These are phyloP conservation scores for Drosophila mojavensis DNA, from an alignment of 1,140 invertebrate species.

Conservation along the genomic window DNA sequence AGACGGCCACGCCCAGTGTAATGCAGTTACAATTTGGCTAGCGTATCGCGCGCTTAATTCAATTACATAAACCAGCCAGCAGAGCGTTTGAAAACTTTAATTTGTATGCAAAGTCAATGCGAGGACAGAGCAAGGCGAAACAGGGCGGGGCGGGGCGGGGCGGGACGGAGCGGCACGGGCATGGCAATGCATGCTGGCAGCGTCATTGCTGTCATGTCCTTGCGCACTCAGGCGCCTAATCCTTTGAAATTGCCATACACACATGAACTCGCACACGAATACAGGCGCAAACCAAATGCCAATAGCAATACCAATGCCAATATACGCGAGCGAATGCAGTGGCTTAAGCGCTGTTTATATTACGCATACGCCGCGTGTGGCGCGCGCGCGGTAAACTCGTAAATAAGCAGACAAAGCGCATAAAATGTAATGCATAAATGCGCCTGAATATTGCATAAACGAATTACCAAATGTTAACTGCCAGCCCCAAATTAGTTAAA, in stretches of 20 bases:
- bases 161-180: neutral
- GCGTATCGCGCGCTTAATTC: slow-evolving; percentile 64
- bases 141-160: neutral
- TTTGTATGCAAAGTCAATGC: slow-evolving; percentile 79
- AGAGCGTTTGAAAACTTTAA: slow-evolving; percentile 65
- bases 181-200: slow-evolving; percentile 23
- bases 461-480: slow-evolving; percentile 71
- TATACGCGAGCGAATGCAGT: slow-evolving; percentile 20
- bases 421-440: slow-evolving; percentile 73
- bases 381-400: slow-evolving; percentile 48
- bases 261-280: slow-evolving; percentile 10
- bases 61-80: slow-evolving; percentile 69
- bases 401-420: slow-evolving; percentile 67
- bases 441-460: slow-evolving; percentile 74
- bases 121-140: slow-evolving; percentile 3
- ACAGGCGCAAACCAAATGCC: slow-evolving; percentile 10
- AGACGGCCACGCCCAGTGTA: slow-evolving; percentile 29
- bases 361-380: slow-evolving; percentile 69
- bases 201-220: slow-evolving; percentile 68
- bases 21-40: slow-evolving; percentile 42
- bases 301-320: slow-evolving; percentile 32
- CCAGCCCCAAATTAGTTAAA: slow-evolving; percentile 62
- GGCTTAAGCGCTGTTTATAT: slow-evolving; percentile 51
- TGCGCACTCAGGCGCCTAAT: slow-evolving; percentile 73
- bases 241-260: slow-evolving; percentile 72